Conservation (phyloP, 92 coral and sea anemone genomes). For the Palythoa heliodiscus region DNA sequence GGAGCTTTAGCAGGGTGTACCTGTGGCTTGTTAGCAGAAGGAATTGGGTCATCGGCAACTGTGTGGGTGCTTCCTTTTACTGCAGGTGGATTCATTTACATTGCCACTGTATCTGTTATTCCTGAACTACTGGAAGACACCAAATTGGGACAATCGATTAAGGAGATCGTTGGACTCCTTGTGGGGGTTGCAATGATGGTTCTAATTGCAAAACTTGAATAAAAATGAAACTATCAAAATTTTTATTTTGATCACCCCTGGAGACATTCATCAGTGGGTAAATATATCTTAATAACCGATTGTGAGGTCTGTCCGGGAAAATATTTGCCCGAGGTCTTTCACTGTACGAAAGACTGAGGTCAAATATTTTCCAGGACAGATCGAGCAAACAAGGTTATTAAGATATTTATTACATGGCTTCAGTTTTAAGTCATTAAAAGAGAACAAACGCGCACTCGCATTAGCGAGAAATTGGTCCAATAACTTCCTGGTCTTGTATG, state of each 20-base stretch:
- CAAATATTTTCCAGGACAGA: too few relatives aligned
- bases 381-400: too few relatives aligned
- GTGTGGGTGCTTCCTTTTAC: constrained; percentile 98
- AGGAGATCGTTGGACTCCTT: constrained; percentile 88
- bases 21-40: constrained; percentile 95
- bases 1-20: constrained; percentile 96
- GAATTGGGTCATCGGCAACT: constrained; percentile 90
- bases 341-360: too few relatives aligned
- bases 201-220: constrained; percentile 87
- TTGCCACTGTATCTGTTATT: constrained; percentile 97
- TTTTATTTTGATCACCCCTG: not conserved
- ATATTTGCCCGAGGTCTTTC: too few relatives aligned
- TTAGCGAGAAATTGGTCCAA: too few relatives aligned
- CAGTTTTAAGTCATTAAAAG: too few relatives aligned
- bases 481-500: too few relatives aligned
- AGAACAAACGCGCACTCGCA: too few relatives aligned
- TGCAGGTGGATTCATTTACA: constrained; percentile 97
- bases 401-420: too few relatives aligned
- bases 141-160: constrained; percentile 91
- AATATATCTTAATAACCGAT: too few relatives aligned
- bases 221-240: not conserved
- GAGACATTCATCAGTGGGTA: not conserved
- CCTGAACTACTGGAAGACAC: constrained; percentile 91
- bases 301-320: too few relatives aligned
- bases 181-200: constrained; percentile 98